phyloP scores from a whole-genome alignment of 2,888 invertebrate genomes.

The Sminthurides aquaticus region DNA sequence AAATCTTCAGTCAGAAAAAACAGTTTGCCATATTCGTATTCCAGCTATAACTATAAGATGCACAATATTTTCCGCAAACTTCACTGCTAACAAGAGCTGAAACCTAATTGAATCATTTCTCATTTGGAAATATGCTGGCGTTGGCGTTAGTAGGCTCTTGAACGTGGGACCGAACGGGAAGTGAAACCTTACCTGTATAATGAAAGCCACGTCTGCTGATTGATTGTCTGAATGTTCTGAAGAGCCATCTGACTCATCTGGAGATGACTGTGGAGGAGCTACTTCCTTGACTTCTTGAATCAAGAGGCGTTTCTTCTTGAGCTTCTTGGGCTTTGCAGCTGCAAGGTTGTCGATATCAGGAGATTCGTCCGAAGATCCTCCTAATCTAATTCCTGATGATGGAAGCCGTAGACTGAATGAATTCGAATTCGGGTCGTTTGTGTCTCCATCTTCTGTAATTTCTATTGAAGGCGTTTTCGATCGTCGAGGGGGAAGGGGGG shows the following conservation, averaged over 20 bases:
- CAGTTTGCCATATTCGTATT: too few relatives aligned
- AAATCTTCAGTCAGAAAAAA: too few relatives aligned
- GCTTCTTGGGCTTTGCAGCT: slow-evolving; percentile 32
- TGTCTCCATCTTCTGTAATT: neutral
- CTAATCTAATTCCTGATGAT: neutral
- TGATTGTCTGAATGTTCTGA: slow-evolving; percentile 44
- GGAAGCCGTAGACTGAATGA: neutral
- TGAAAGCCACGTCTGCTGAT: slow-evolving; percentile 57
- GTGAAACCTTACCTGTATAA: slow-evolving; percentile 51
- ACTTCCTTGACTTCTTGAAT: slow-evolving; percentile 46
- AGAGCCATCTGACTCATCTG: slow-evolving; percentile 29
- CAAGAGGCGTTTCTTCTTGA: slow-evolving; percentile 43
- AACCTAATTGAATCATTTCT: too few relatives aligned
- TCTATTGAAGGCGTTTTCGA: slow-evolving; percentile 24
- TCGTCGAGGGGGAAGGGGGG: slow-evolving; percentile 8
- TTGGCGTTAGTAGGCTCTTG: too few relatives aligned
- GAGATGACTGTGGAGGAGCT: slow-evolving; percentile 25
- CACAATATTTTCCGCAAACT: too few relatives aligned
- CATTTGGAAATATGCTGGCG: too few relatives aligned
- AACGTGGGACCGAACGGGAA: too few relatives aligned
- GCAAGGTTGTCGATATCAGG: neutral
- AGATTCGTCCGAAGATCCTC: neutral
- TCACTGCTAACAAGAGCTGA: too few relatives aligned
- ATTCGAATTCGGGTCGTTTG: neutral
- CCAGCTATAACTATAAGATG: too few relatives aligned